These are phyloP conservation scores for Akabosia matsudoensis DNA, from an alignment of 1,140 invertebrate species.

Conservation along the genomic window DNA sequence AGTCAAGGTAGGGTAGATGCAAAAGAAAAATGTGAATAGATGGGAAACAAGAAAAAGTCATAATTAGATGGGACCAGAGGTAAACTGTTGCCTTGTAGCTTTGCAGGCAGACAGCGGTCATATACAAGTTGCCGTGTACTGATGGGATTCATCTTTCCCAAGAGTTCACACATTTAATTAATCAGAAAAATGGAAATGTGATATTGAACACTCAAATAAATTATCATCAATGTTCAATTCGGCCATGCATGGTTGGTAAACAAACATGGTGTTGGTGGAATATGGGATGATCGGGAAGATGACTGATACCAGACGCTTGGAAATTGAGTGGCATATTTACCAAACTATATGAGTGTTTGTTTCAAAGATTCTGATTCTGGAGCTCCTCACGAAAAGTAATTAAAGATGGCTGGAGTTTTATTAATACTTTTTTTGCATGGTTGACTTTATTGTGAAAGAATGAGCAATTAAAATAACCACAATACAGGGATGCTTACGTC, in stretches of 20 bases:
- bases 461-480: too few relatives aligned
- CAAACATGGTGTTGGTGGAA: too few relatives aligned
- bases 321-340: not conserved
- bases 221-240: not conserved
- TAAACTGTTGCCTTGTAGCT: not conserved
- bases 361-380: not conserved
- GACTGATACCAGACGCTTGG: not conserved
- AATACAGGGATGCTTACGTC: too few relatives aligned
- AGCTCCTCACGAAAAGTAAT: not conserved
- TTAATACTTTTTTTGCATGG: not conserved
- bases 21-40: not conserved
- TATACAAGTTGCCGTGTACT: too few relatives aligned
- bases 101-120: too few relatives aligned
- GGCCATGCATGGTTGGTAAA: not conserved
- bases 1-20: slow-evolving; percentile 1
- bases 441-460: not conserved
- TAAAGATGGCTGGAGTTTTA: not conserved
- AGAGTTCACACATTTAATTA: not conserved
- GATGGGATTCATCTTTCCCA: not conserved
- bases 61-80: not conserved
- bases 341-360: not conserved
- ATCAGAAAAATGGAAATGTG: not conserved
- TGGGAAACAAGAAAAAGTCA: not conserved
- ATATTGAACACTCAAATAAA: not conserved
- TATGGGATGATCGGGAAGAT: not conserved